Base-by-base conservation (phyloP, 2,888 invertebrate genomes). In the Nematopogon swammerdamellus region DNA sequence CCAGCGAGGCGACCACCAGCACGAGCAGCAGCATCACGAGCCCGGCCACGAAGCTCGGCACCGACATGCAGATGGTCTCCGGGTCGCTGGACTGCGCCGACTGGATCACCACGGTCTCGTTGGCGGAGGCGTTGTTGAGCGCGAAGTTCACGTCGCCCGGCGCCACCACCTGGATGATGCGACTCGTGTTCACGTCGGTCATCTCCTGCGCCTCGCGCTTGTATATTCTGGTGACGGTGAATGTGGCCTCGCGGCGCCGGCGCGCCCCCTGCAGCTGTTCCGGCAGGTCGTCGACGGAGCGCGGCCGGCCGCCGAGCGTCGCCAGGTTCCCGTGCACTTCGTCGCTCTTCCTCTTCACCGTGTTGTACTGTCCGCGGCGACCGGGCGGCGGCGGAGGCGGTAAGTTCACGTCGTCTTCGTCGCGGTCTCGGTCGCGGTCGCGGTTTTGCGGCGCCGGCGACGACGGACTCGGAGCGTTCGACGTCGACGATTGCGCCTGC, bases 141-240 rank as follows among this genome's bases (percentile, higher is more conserved):
- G 92, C 93, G 68, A 95, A 95, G 66, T 94, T 94, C 2, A 95
- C 90, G 71, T 95, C 95, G 42, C 94, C 93, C 1, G 93, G 91
- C n/a, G 95, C 92, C 14, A 95, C 95, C 18, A 95, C 95, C 69
- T 93, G 92, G 62, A 95, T 94, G 55, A 84, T 91, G 63, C 93
- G 83, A 75, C 93, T 93, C 57, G 94, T 92, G 65, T 93, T 93
- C 20, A 94, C 92, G 64, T 93, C 93, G 55, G 92, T 92, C 92
- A 94, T 92, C 72, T 94, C 93, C 70, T 92, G 91, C 51, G 92
- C 86, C 58, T 91, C 90, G 42, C 92, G 86, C 64, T 91, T 92
- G 75, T 92, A 92, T 51, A 92, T 89, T 58, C 90, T 85, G 50
- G 85, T 85, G 17, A 86, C 82, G 58, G 86, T 81, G n/a, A 85